A percentile compares a stretch with the other conserved stretches of the same genome.
Evolutionary conservation across 1,140 invertebrate species (phyloP).

Genomic region (Drosophila littoralis): DNA sequence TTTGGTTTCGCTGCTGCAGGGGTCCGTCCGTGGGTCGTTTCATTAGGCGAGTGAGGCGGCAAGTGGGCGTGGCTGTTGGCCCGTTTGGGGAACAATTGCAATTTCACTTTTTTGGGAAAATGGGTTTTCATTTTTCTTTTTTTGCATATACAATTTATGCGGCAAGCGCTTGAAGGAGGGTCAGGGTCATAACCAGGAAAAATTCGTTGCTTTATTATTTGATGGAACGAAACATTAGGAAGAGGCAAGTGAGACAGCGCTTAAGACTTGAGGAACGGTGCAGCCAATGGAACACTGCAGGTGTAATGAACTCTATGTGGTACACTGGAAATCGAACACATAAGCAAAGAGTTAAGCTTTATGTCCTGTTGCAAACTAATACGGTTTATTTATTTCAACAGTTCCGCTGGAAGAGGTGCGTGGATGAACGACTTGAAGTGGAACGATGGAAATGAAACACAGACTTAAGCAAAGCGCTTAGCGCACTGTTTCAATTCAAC

Average conservation of each 20-base stretch:
- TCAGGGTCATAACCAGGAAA: conserved; percentile 18
- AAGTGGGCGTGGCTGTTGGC: conserved; percentile 1
- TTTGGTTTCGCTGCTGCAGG: conserved; percentile 9
- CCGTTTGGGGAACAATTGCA: conserved; percentile 44
- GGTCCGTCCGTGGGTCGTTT: conserved; percentile 28
- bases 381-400: no score
- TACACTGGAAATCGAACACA: neutral
- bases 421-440: neutral
- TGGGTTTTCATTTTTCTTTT: conserved; percentile 10
- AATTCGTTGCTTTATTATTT: neutral
- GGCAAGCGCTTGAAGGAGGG: conserved; percentile 3
- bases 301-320: neutral
- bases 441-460: conserved; percentile 3
- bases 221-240: neutral
- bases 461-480: no score
- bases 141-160: conserved; percentile 11
- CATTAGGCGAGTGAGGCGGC: conserved; percentile 30
- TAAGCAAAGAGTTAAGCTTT: no score
- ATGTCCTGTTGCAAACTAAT: no score
- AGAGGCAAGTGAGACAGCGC: neutral
- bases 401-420: no score
- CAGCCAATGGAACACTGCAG: neutral
- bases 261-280: neutral
- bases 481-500: neutral
- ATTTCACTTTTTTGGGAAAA: conserved; percentile 44